Base-by-base conservation (phyloP, 2,888 invertebrate species). In the Thereva unica region DNA sequence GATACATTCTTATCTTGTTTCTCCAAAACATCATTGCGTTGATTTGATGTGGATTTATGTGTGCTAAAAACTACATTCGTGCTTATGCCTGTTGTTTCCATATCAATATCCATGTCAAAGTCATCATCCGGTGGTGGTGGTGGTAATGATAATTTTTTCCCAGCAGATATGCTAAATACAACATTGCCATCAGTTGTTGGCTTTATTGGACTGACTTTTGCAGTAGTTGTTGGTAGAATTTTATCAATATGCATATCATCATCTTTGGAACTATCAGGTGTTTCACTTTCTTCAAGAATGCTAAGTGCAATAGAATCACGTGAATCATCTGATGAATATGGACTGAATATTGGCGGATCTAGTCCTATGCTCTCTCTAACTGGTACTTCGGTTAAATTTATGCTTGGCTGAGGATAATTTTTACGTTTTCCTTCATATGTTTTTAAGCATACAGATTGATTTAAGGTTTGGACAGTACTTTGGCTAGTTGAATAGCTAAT, bases 221-320 rank as follows among this genome's bases (percentile, higher is more conserved):
- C 10, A 40, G 10, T 53, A 42, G 1, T 38, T 9, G 23, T 5
- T 64, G 64, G 47, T 12, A 8, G n/a, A 8, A 64, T 64, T 45
- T 45, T 64, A n/a, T 64, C 55, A 47, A 45, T 40, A 23, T 64
- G 47, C 8, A 64, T 23, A 10, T 54, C 54, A 64, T 64, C 54
- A 6, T 12, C 47, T 45, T 64, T 54, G 4, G 37, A 40, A 47
- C 8, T 55, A 6, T 64, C 55, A 34, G 45, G 47, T 4, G 49
- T 61, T 38, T 61, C 61, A 50, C 61, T 61, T 41, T 61, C 61
- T 41, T 59, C 59, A 37, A 50, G 34, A 50, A 50, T 61, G 4
- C 61, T 61, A 1, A 23, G 23, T 23, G 23, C 23, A 23, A 23
- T 23, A 23, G 23, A 23, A 23, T 23, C 23, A 23, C 23, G 23